These are phyloP conservation scores for Aethina tumida DNA, from an alignment of 1,140 invertebrate genomes.

Conservation along the genomic window DNA sequence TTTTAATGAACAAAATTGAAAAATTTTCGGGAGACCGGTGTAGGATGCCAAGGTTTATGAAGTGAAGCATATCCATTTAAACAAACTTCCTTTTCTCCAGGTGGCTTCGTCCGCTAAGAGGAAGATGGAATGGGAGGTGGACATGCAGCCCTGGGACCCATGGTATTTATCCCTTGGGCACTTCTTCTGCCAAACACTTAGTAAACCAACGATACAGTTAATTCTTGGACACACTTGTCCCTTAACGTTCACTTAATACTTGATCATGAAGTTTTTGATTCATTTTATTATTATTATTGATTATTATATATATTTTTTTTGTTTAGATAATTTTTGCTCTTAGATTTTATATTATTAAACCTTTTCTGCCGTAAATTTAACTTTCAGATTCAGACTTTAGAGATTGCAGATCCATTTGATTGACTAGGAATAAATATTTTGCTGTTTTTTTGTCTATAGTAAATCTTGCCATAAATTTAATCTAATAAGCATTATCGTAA, in stretches of 20 bases:
- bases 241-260: too few relatives aligned
- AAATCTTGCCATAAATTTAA: conserved; percentile 13
- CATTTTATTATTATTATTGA: too few relatives aligned
- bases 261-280: too few relatives aligned
- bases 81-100: conserved; percentile 38
- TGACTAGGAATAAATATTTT: conserved; percentile 28
- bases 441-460: conserved; percentile 17
- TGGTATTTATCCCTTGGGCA: conserved; percentile 53
- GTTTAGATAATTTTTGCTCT: conserved; percentile 18
- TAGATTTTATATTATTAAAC: conserved; percentile 7
- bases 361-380: conserved; percentile 21
- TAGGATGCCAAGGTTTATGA: conserved; percentile 35
- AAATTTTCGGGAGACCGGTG: conserved; percentile 15
- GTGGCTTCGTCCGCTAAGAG: conserved; percentile 31
- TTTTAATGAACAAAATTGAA: conserved; percentile 2
- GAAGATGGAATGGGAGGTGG: conserved; percentile 32
- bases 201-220: conserved; percentile 30
- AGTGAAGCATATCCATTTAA: conserved; percentile 34
- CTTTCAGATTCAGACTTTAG: conserved; percentile 34
- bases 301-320: conserved; percentile 10
- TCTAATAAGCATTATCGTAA: conserved; percentile 26
- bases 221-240: conserved; percentile 44
- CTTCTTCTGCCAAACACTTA: conserved; percentile 41
- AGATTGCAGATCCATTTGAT: conserved; percentile 35
- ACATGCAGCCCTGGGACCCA: conserved; percentile 45